Conservation (phyloP, 2,888 invertebrate genomes). For the Panzeria rudis region DNA sequence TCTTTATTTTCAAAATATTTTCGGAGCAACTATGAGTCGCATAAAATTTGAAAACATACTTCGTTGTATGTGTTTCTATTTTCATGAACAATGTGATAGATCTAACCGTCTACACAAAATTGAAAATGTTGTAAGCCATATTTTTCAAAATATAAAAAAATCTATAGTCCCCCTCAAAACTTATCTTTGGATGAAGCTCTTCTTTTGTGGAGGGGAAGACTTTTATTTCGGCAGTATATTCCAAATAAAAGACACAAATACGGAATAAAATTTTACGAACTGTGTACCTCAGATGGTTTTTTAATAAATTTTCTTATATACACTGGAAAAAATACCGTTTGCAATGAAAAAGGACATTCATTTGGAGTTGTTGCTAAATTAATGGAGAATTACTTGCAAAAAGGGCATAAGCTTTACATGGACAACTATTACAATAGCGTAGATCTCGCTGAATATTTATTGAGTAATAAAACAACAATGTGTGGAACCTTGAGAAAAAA, state of each 20-base stretch:
- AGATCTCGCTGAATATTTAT: too few relatives aligned
- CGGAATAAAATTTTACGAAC: too few relatives aligned
- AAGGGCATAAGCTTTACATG: slow-evolving; percentile 20
- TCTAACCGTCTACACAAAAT: slow-evolving; percentile 35
- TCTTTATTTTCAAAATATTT: slow-evolving; percentile 33
- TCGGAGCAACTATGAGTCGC: slow-evolving; percentile 27
- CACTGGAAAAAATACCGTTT: slow-evolving; percentile 22
- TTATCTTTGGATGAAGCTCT: slow-evolving; percentile 34
- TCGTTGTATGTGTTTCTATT: slow-evolving; percentile 31
- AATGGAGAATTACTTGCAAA: slow-evolving; percentile 33
- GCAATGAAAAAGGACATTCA: slow-evolving; percentile 26
- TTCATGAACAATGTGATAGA: slow-evolving; percentile 1
- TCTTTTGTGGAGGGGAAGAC: slow-evolving; percentile 34
- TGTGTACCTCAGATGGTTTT: slow-evolving; percentile 14
- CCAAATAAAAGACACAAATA: too few relatives aligned
- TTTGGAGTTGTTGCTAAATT: slow-evolving; percentile 33
- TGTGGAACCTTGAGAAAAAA: slow-evolving; percentile 24
- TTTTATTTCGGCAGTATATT: too few relatives aligned
- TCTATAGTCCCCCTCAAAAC: slow-evolving; percentile 16
- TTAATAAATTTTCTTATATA: slow-evolving; percentile 19
- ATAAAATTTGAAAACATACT: slow-evolving; percentile 16
- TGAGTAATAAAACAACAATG: too few relatives aligned
- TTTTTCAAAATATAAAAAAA: slow-evolving; percentile 32
- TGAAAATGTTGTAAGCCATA: slow-evolving; percentile 40
- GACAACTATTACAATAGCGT: too few relatives aligned